phyloP scores from a whole-genome alignment of 2,113 vertebrate species.

The Hirundichthys speculiger region DNA sequence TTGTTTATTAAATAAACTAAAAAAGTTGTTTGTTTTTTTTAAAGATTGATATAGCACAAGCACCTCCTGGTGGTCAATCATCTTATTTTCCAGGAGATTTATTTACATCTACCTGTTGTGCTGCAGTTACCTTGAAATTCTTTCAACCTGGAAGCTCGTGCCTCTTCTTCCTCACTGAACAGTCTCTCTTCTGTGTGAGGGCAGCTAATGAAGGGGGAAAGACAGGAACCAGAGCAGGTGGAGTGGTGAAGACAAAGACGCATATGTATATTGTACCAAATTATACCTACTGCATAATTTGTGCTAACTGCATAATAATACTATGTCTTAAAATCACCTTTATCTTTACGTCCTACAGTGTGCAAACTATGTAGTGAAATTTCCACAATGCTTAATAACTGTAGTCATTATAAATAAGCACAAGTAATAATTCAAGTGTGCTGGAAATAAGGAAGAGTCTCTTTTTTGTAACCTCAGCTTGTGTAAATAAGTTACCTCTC shows the following conservation, averaged over 20 bases:
- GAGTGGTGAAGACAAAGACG: not conserved
- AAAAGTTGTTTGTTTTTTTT: too few species aligned
- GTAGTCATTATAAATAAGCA: not conserved
- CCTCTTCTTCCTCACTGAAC: conserved; percentile 85
- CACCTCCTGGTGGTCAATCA: conserved; percentile 52
- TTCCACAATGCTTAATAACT: not conserved
- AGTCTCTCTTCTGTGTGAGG: conserved; percentile 87
- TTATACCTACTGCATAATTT: too few species aligned
- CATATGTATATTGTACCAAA: too few species aligned
- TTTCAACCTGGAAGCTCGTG: conserved; percentile 79
- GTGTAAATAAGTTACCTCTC: conserved; percentile 84
- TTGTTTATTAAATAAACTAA: not conserved
- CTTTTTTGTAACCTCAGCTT: too few species aligned
- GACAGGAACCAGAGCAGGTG: not conserved
- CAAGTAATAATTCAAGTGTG: not conserved
- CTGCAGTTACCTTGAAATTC: conserved; percentile 89
- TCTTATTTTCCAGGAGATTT: not conserved
- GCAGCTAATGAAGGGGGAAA: conserved; percentile 78
- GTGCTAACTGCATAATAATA: not conserved
- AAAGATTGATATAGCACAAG: not conserved
- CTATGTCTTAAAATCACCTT: not conserved
- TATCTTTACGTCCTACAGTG: not conserved
- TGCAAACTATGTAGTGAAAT: not conserved
- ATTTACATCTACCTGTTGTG: not conserved
- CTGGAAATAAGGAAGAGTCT: not conserved